A percentile compares a stretch with the other conserved stretches of the same genome.
phyloP scores from a whole-genome alignment of 2,888 invertebrate genomes.

The Ophion ellenae region DNA sequence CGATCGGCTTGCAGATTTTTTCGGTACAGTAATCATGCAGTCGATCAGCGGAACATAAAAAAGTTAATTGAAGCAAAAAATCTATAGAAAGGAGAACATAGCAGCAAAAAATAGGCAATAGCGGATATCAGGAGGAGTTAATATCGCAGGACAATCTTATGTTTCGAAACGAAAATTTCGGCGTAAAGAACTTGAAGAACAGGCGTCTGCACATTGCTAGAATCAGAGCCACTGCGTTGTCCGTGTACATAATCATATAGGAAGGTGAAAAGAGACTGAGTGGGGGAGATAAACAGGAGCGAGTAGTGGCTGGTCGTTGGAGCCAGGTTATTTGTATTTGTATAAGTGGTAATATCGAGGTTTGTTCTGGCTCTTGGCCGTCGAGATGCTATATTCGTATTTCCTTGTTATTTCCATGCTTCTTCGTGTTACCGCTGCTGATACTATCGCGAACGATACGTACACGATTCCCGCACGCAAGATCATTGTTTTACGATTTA shows the following conservation, averaged over 20 bases:
- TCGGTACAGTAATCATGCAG: not conserved
- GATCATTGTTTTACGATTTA: slow-evolving; percentile 25
- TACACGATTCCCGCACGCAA: not conserved
- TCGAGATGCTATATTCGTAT: slow-evolving; percentile 22
- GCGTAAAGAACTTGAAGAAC: not conserved
- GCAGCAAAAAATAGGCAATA: not conserved
- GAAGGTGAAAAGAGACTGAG: slow-evolving; percentile 63
- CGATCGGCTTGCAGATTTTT: not conserved
- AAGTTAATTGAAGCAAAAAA: not conserved
- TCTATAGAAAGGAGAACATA: not conserved
- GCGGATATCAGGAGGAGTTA: not conserved
- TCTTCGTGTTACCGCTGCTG: slow-evolving; percentile 38
- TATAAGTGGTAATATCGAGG: slow-evolving; percentile 79
- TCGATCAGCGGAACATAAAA: too few species aligned
- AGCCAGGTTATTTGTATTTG: slow-evolving; percentile 75
- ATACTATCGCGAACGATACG: slow-evolving; percentile 56
- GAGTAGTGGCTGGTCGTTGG: slow-evolving; percentile 49
- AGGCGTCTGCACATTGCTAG: slow-evolving; percentile 5
- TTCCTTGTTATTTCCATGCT: slow-evolving; percentile 36
- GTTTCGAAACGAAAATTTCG: not conserved
- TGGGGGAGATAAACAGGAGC: slow-evolving; percentile 26
- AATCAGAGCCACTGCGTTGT: slow-evolving; percentile 48
- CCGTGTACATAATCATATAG: slow-evolving; percentile 58
- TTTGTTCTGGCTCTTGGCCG: slow-evolving; percentile 72
- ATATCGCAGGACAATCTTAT: not conserved